Base-by-base conservation (phyloP, 2,888 invertebrate genomes). In the Catocala sponsa region DNA sequence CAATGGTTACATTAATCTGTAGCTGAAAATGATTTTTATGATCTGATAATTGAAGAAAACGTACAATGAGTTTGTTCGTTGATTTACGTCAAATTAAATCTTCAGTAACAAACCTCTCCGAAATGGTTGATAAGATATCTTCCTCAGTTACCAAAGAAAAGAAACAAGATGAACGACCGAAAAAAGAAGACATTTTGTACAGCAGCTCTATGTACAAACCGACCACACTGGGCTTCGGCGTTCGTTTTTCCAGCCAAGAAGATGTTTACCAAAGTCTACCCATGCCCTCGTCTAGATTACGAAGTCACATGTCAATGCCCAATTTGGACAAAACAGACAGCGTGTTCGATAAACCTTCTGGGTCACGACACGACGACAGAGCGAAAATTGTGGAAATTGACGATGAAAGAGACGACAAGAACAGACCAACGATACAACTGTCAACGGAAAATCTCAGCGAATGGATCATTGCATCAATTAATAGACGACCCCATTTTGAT, bases 81-180 rank as follows among this genome's bases (percentile, higher is more conserved):
- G 94, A 94, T 83, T 88, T 94, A 81, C 88, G 94, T 67, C 92
- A 92, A 74, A 92, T 94, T 72, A 94, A 92, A 78, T 88, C 94
- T 63, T 94, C 94, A 59, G 94, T 94, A 77, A 89, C 90, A 74
- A 94, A 92, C 66, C 85, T 94, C 25, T 94, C 94, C 4, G 91
- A 93, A 68, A 94, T 94, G 94, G 94, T 94, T 48, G 94, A 94
- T 72, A 92, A 92, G 76, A 90, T 94, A 84, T 91, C 94, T 52
- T 84, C 88, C 13, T 80, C 87, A 35, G 87, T 90, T 15, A 44
- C 64, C 33, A 89, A 87, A 82, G 88, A 90, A 46, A 88, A 83
- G 63, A 74, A 74, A 55, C 66, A 78, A 68, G 83, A 85, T 55
- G 86, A 87, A 43, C 74, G 80, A 13, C 80, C 85, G 25, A 89